Percentiles rank a stretch among this genome's conserved stretches.
phyloP scores from a whole-genome alignment of 2,797 vertebrate species.

The Syngnathus rostellatus region DNA sequence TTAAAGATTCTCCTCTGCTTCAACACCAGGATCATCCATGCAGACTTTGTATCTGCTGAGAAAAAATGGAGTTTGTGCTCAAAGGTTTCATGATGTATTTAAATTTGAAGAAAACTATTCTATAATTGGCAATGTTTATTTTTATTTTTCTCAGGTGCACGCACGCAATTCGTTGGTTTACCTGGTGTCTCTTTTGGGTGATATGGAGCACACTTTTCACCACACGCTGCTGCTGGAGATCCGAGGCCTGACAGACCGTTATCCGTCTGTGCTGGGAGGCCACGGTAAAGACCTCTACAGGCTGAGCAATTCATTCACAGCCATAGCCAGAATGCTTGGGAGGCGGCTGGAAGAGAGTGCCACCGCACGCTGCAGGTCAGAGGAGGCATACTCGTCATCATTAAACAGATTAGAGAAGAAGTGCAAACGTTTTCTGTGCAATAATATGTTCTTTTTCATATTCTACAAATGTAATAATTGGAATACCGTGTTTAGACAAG shows the following conservation, averaged over 20 bases:
- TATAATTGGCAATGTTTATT: neutral
- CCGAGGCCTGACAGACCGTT: constrained; percentile 76
- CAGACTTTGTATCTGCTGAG: neutral
- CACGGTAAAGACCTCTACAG: constrained; percentile 85
- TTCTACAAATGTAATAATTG: too few relatives aligned
- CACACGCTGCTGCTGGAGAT: constrained; percentile 87
- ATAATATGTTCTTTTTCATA: too few relatives aligned
- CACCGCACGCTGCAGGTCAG: constrained; percentile 64
- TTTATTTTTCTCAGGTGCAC: constrained; percentile 58
- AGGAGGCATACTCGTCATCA: neutral
- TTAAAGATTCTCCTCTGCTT: too few relatives aligned
- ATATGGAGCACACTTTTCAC: constrained; percentile 85
- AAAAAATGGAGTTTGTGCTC: neutral
- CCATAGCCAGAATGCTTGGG: constrained; percentile 78
- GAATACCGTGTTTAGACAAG: too few relatives aligned
- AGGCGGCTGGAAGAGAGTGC: constrained; percentile 65
- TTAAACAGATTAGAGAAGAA: too few relatives aligned
- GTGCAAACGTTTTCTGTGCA: too few relatives aligned
- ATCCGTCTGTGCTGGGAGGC: constrained; percentile 72
- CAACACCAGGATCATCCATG: neutral
- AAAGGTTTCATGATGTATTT: neutral
- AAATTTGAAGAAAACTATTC: neutral
- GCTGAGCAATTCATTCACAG: constrained; percentile 91
- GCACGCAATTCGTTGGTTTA: constrained; percentile 77
- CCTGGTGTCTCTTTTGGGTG: constrained; percentile 82